Conservation (phyloP, 2,797 vertebrate species). For the Champsocephalus gunnari region DNA sequence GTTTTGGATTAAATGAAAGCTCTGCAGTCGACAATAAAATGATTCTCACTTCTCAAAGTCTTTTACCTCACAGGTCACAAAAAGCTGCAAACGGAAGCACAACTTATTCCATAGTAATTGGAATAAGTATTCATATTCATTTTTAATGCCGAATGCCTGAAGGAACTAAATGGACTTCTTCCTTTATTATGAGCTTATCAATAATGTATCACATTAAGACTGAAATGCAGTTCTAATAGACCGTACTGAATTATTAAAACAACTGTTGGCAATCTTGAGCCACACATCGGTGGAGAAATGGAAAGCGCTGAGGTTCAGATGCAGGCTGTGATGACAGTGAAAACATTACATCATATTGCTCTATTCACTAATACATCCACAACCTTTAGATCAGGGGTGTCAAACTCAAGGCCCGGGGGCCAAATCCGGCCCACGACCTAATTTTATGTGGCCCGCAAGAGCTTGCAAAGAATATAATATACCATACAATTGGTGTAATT, state of each 20-base stretch:
- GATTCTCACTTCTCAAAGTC: slow-evolving; percentile 34
- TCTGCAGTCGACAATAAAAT: slow-evolving; percentile 9
- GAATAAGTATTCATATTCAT: slow-evolving; percentile 70
- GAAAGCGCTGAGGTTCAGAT: slow-evolving; percentile 25
- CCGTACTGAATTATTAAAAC: slow-evolving; percentile 80
- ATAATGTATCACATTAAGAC: slow-evolving; percentile 80
- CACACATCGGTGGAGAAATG: slow-evolving; percentile 47
- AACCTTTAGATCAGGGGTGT: not conserved
- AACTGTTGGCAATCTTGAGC: slow-evolving; percentile 48
- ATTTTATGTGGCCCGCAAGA: too few relatives aligned
- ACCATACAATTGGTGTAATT: too few relatives aligned
- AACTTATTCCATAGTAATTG: slow-evolving; percentile 51
- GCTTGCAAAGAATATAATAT: too few relatives aligned
- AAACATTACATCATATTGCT: slow-evolving; percentile 20
- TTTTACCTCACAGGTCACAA: slow-evolving; percentile 67
- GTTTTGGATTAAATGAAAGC: slow-evolving; percentile 6
- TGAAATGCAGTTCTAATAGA: slow-evolving; percentile 77
- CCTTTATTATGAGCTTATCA: slow-evolving; percentile 78
- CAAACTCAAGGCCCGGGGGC: too few relatives aligned
- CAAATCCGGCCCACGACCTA: too few relatives aligned
- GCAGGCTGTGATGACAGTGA: not conserved
- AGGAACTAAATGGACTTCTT: slow-evolving; percentile 69
- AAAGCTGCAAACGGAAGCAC: slow-evolving; percentile 56
- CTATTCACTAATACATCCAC: slow-evolving; percentile 22
- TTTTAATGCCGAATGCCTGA: slow-evolving; percentile 74